phyloP scores from a whole-genome alignment of 2,113 vertebrate genomes.

The Amphiprion percula region DNA sequence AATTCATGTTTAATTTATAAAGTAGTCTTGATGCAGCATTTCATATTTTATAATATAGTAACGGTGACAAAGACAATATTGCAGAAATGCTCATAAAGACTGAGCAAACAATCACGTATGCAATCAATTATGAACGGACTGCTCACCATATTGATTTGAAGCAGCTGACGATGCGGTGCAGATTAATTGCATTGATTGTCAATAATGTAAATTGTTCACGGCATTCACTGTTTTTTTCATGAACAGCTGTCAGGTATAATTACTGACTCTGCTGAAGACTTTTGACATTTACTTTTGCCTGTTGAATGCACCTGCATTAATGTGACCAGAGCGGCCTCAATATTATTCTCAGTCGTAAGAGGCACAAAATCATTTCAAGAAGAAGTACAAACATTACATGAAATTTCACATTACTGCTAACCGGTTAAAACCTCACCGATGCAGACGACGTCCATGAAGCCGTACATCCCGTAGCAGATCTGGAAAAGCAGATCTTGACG shows the following conservation, averaged over 20 bases:
- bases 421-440: conserved; percentile 87
- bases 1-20: conserved; percentile 26
- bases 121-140: conserved; percentile 9
- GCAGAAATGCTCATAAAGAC: neutral
- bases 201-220: conserved; percentile 20
- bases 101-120: conserved; percentile 4
- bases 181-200: conserved; percentile 41
- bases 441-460: conserved; percentile 99
- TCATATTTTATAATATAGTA: conserved; percentile 17
- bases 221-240: conserved; percentile 27
- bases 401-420: neutral
- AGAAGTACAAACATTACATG: neutral
- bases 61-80: neutral
- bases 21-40: neutral
- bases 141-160: conserved; percentile 9
- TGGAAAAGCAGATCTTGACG: conserved; percentile 99
- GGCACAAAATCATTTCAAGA: neutral
- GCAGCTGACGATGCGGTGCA: conserved; percentile 14
- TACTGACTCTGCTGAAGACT: conserved; percentile 30
- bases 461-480: conserved; percentile 99
- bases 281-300: conserved; percentile 39
- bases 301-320: conserved; percentile 31
- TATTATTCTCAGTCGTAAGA: conserved; percentile 14
- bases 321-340: neutral
- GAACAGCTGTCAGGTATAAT: conserved; percentile 4